Evolutionary conservation across 2,113 vertebrate species (phyloP).

Genomic region (Stegastes partitus): DNA sequence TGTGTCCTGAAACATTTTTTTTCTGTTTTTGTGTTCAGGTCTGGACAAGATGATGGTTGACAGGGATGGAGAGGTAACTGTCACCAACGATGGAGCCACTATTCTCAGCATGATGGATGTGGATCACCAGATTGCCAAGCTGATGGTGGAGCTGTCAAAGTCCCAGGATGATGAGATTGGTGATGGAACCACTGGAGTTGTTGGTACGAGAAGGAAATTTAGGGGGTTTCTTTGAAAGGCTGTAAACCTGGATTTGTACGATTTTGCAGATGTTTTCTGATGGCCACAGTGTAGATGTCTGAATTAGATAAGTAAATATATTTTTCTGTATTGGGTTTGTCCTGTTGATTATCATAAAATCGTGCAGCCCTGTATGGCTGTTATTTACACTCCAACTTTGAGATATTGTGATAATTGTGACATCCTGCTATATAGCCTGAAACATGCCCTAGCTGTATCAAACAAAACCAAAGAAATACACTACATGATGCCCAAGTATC

Average conservation of each 20-base stretch:
- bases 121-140: slow-evolving; percentile 97
- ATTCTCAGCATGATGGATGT: slow-evolving; percentile 99
- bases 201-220: slow-evolving; percentile 86
- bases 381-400: too few relatives aligned
- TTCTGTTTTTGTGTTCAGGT: slow-evolving; percentile 78
- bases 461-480: too few relatives aligned
- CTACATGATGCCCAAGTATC: too few relatives aligned
- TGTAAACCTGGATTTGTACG: neutral
- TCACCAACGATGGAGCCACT: slow-evolving; percentile 99
- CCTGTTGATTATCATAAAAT: too few relatives aligned
- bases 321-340: too few relatives aligned
- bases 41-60: slow-evolving; percentile 99
- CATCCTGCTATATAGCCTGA: too few relatives aligned
- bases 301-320: too few relatives aligned
- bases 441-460: too few relatives aligned
- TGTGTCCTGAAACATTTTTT: neutral
- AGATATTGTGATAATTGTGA: too few relatives aligned
- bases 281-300: neutral
- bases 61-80: slow-evolving; percentile 95
- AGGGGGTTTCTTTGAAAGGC: too few relatives aligned
- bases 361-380: too few relatives aligned
- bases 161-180: slow-evolving; percentile 99
- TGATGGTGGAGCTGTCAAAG: slow-evolving; percentile 98
- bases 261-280: neutral
- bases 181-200: slow-evolving; percentile 98